phyloP scores from a whole-genome alignment of 92 coral and sea anemone genomes.

The Montipora capitata region DNA sequence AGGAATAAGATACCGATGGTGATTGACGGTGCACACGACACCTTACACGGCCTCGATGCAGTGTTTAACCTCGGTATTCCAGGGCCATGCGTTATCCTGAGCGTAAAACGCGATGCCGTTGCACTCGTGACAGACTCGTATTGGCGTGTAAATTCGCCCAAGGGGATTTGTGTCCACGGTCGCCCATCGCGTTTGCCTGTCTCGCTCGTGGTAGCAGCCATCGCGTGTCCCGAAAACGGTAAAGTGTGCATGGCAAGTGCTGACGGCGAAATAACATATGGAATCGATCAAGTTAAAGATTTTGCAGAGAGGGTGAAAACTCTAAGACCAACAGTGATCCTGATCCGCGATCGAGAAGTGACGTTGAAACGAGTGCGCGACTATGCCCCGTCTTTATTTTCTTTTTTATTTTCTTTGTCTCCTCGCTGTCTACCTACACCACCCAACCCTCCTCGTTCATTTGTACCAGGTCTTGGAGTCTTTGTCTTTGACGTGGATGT shows the following conservation, averaged over 20 bases:
- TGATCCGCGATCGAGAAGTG: not conserved
- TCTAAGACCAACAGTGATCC: not conserved
- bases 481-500: not conserved
- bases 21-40: conserved; percentile 13
- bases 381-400: not conserved
- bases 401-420: not conserved
- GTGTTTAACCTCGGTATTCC: conserved; percentile 7
- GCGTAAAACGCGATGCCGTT: not conserved
- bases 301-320: not conserved
- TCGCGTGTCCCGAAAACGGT: not conserved
- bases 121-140: not conserved
- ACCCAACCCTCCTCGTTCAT: too few species aligned
- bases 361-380: not conserved
- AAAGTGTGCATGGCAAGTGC: not conserved
- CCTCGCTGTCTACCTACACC: not conserved
- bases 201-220: not conserved
- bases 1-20: not conserved
- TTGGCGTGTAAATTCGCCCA: not conserved
- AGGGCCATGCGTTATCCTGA: too few species aligned
- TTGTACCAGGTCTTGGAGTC: not conserved
- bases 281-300: not conserved
- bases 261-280: not conserved
- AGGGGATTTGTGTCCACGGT: not conserved
- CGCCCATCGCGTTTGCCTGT: not conserved
- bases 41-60: conserved; percentile 8